Percentiles rank a stretch among this genome's conserved stretches.
These are phyloP conservation scores for Leptosomus discolor DNA, from an alignment of 2,113 vertebrate genomes.

Conservation along the genomic window DNA sequence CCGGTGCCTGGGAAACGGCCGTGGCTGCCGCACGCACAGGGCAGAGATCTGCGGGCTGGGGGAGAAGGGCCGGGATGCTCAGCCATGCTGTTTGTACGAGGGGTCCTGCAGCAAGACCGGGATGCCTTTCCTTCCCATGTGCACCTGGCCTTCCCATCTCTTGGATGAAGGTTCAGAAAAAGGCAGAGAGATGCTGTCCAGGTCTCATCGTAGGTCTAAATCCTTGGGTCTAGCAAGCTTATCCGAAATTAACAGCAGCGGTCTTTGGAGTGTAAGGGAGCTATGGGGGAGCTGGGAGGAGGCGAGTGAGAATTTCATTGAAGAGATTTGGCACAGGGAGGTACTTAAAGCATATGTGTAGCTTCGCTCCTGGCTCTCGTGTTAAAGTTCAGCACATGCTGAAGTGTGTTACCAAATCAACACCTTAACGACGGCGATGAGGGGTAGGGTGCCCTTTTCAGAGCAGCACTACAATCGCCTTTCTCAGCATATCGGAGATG, in stretches of 20 bases:
- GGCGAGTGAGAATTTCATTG: neutral
- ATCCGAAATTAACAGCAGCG: neutral
- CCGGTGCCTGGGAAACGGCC: neutral
- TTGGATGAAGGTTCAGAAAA: neutral
- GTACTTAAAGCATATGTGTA: neutral
- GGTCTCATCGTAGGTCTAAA: neutral
- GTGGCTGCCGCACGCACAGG: neutral
- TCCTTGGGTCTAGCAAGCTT: neutral
- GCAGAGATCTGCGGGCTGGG: neutral
- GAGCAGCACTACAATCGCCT: neutral
- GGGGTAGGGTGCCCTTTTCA: neutral
- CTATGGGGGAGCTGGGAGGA: neutral
- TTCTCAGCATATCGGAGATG: neutral
- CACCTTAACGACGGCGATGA: neutral
- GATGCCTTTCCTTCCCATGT: neutral
- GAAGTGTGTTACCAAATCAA: neutral
- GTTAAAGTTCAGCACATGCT: neutral
- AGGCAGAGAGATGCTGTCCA: neutral
- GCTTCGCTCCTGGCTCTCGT: neutral
- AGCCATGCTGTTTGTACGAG: rapidly evolving
- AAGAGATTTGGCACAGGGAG: neutral
- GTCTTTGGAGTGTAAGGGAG: neutral
- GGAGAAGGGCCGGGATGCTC: neutral
- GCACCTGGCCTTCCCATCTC: neutral
- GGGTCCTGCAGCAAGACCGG: no score